Percentiles rank a stretch among this genome's conserved stretches.
Evolutionary conservation across 2,888 invertebrate species (phyloP).

Genomic region (Oligia fasciuncula): DNA sequence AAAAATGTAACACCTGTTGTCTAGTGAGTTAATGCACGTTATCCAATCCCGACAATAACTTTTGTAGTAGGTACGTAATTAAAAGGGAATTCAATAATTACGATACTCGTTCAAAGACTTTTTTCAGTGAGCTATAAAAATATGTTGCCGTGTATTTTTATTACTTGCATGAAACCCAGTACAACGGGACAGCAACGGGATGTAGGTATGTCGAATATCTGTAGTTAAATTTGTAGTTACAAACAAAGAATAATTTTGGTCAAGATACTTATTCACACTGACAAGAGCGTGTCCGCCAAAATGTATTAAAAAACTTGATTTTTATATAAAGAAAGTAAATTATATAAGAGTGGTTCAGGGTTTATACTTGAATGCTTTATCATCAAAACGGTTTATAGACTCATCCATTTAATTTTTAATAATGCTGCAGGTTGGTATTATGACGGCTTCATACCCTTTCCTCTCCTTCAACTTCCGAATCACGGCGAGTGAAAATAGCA

Average conservation of each 20-base stretch:
- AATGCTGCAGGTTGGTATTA: not conserved
- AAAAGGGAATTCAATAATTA: not conserved
- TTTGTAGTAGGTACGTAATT: constrained; percentile 2
- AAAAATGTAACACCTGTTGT: constrained; percentile 2
- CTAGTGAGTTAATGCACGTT: not conserved
- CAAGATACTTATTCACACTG: not conserved
- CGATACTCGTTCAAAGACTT: not conserved
- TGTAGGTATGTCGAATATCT: not conserved
- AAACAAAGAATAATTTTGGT: not conserved
- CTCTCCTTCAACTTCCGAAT: not conserved
- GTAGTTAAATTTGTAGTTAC: not conserved
- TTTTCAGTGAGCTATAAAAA: constrained; percentile 6
- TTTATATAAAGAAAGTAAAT: not conserved
- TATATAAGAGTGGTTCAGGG: not conserved
- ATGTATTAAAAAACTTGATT: not conserved
- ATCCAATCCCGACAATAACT: not conserved
- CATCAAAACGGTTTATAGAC: not conserved
- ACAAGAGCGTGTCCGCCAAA: not conserved
- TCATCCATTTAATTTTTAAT: not conserved
- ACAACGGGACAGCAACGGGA: not conserved
- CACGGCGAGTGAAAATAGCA: not conserved
- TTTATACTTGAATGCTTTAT: not conserved
- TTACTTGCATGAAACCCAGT: constrained; percentile 26
- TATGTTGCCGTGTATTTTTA: not conserved
- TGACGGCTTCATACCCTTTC: not conserved